phyloP scores from a whole-genome alignment of 2,797 vertebrate species.

The Hydrophis major region DNA sequence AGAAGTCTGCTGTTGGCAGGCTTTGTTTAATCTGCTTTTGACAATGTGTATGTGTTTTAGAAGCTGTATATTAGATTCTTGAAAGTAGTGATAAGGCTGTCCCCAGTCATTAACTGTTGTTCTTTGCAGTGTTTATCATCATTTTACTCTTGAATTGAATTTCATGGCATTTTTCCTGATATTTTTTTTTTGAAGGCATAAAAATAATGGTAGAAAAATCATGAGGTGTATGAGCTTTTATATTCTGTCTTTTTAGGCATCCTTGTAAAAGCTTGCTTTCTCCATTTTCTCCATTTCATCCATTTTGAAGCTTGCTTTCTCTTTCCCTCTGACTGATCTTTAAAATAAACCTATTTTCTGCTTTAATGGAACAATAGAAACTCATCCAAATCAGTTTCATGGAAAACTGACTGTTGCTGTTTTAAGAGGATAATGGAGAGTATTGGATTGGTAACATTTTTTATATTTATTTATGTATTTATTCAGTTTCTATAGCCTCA shows the following conservation, averaged over 20 bases:
- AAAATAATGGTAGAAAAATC: neutral
- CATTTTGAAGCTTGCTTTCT: neutral
- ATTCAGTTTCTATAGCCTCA: neutral
- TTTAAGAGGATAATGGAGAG: neutral
- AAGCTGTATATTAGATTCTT: neutral
- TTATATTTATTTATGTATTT: neutral
- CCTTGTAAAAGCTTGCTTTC: neutral
- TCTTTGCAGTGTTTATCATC: neutral
- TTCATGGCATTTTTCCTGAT: neutral
- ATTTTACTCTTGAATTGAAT: neutral
- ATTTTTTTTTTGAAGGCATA: neutral
- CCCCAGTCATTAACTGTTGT: neutral
- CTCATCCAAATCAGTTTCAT: neutral
- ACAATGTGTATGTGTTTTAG: neutral
- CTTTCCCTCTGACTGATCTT: neutral
- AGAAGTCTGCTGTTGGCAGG: neutral
- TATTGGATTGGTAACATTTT: neutral
- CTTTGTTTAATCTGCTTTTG: neutral
- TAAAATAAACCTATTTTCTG: neutral
- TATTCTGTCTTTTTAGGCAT: neutral
- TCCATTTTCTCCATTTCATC: neutral
- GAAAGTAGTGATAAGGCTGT: neutral
- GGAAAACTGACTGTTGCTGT: neutral
- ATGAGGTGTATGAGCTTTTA: neutral
- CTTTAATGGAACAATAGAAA: neutral